Percentiles rank a stretch among this genome's conserved stretches.
phyloP scores from a whole-genome alignment of 2,888 invertebrate genomes.

The Neocrepidodera transversa region DNA sequence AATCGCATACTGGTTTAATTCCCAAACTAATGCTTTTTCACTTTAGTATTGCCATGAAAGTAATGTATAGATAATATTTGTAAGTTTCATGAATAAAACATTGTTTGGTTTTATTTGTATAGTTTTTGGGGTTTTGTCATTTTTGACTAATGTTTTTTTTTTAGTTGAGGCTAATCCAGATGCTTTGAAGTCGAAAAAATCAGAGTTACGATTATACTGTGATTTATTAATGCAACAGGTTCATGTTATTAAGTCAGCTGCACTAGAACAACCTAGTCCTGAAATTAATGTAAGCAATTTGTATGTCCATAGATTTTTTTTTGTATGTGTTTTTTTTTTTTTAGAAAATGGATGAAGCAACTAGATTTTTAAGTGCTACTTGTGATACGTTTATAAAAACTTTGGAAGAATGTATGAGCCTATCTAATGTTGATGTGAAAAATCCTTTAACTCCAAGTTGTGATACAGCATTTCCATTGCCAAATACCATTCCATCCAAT shows the following conservation, averaged over 20 bases:
- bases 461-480: slow-evolving; percentile 48
- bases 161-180: slow-evolving; percentile 65
- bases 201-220: slow-evolving; percentile 80
- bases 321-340: background rate
- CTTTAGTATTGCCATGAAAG: too few species aligned
- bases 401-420: slow-evolving; percentile 79
- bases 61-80: too few species aligned
- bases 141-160: too few species aligned
- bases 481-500: slow-evolving; percentile 46
- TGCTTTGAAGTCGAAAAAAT: slow-evolving; percentile 74
- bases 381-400: slow-evolving; percentile 86
- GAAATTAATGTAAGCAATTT: slow-evolving; percentile 48
- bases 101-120: too few species aligned
- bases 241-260: slow-evolving; percentile 71
- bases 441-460: slow-evolving; percentile 43
- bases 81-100: too few species aligned
- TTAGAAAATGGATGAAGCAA: slow-evolving; percentile 76
- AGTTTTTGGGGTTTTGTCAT: too few species aligned
- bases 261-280: slow-evolving; percentile 66
- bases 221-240: slow-evolving; percentile 86
- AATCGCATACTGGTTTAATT: too few species aligned
- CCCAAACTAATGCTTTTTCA: too few species aligned
- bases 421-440: slow-evolving; percentile 58
- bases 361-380: slow-evolving; percentile 75
- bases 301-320: background rate